Percentiles rank a stretch among this genome's conserved stretches.
Evolutionary conservation across 92 coral and sea anemone species (phyloP).

Genomic region (Zoanthus solanderi): DNA sequence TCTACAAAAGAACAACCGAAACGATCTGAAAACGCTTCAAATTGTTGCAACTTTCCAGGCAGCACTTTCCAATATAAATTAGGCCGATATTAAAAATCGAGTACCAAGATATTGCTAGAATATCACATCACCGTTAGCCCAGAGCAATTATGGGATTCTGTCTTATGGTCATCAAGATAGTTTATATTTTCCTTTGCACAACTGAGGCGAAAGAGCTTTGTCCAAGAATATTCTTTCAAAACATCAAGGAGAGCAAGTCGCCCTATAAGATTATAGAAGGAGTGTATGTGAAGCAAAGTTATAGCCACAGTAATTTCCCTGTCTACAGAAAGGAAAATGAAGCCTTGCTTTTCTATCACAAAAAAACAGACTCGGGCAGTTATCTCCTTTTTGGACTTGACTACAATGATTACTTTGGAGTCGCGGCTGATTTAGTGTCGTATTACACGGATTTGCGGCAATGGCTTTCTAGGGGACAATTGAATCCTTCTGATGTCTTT

Average conservation of each 20-base stretch:
- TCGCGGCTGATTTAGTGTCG: slow-evolving; percentile 41
- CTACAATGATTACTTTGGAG: slow-evolving; percentile 58
- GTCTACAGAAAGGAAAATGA: slow-evolving; percentile 71
- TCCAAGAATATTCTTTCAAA: slow-evolving; percentile 74
- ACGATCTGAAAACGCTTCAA: neutral
- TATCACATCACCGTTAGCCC: neutral
- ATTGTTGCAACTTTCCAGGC: neutral
- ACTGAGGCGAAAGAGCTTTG: slow-evolving; percentile 52
- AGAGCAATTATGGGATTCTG: neutral
- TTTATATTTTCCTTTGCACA: neutral
- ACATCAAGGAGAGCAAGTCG: slow-evolving; percentile 55
- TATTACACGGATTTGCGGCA: slow-evolving; percentile 23
- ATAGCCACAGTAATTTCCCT: slow-evolving; percentile 67
- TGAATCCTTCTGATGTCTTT: slow-evolving; percentile 66
- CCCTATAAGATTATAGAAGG: slow-evolving; percentile 79
- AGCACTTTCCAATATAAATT: neutral
- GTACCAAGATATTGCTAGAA: neutral
- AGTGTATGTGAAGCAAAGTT: slow-evolving; percentile 64
- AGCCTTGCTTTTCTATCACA: slow-evolving; percentile 52
- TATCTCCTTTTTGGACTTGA: slow-evolving; percentile 53
- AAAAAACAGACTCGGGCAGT: slow-evolving; percentile 2
- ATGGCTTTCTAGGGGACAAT: slow-evolving; percentile 64
- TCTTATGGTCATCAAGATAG: neutral
- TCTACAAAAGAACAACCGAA: neutral
- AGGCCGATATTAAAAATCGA: neutral